Conservation (phyloP, 2,113 vertebrate genomes). For the Oryzias celebensis region DNA sequence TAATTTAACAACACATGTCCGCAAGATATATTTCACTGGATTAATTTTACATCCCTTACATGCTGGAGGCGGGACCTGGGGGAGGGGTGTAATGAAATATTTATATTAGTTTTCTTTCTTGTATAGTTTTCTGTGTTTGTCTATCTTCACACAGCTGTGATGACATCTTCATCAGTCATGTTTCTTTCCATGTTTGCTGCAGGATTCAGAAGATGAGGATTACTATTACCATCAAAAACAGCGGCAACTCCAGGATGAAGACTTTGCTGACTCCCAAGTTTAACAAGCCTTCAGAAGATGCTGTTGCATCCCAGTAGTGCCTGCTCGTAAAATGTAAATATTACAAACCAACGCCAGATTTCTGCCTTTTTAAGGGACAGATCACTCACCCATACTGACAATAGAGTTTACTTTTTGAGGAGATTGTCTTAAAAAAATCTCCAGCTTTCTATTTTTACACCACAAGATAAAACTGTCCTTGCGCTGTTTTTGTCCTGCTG, state of each 20-base stretch:
- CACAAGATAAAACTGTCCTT: neutral
- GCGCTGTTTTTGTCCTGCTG: neutral
- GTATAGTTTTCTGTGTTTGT: conserved; percentile 6
- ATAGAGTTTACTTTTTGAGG: conserved; percentile 9
- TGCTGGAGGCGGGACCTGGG: conserved; percentile 32
- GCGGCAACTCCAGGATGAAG: conserved; percentile 4
- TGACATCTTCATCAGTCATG: neutral
- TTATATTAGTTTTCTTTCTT: conserved; percentile 8
- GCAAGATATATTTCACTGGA: conserved; percentile 47
- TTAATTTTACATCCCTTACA: conserved; percentile 53
- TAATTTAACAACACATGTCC: conserved; percentile 52
- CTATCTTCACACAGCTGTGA: conserved; percentile 1
- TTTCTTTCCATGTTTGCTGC: conserved; percentile 11
- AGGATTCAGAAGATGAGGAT: conserved; percentile 69
- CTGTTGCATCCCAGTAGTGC: conserved; percentile 13
- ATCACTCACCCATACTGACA: conserved; percentile 1
- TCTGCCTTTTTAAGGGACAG: neutral
- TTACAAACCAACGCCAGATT: conserved; percentile 17
- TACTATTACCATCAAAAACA: conserved; percentile 41
- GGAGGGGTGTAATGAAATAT: conserved; percentile 42
- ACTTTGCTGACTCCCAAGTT: conserved; percentile 63
- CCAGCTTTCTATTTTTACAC: too few relatives aligned
- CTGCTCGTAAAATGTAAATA: neutral
- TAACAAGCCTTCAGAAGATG: conserved; percentile 46
- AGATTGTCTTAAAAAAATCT: neutral